Evolutionary conservation across 2,888 invertebrate species (phyloP).

Genomic region (Rhagophthalmus giganteus): DNA sequence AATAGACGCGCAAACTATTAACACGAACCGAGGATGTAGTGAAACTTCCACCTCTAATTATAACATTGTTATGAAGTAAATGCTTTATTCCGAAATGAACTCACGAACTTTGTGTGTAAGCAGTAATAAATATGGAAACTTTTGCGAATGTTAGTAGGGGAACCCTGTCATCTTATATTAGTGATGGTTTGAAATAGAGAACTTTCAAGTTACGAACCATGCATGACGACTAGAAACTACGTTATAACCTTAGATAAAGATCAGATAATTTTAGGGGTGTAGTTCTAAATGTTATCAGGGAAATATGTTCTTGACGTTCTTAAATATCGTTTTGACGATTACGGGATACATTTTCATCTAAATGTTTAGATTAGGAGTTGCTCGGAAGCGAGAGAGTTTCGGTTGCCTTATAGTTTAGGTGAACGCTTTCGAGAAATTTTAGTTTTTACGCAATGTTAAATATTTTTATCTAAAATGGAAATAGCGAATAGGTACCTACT

Average conservation of each 20-base stretch:
- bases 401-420: too few relatives aligned
- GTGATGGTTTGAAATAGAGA: constrained; percentile 5
- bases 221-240: background rate
- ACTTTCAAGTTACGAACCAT: background rate
- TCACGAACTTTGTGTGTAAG: constrained; percentile 15
- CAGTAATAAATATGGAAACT: constrained; percentile 17
- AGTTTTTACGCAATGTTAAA: too few relatives aligned
- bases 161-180: constrained; percentile 6
- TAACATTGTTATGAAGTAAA: constrained; percentile 22
- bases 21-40: constrained; percentile 18
- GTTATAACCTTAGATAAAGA: background rate
- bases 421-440: too few relatives aligned
- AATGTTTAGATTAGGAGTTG: too few relatives aligned
- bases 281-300: background rate
- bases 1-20: constrained; percentile 24
- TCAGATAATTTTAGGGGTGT: background rate
- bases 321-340: too few relatives aligned
- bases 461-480: too few relatives aligned
- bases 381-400: too few relatives aligned
- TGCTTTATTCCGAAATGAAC: constrained; percentile 18
- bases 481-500: too few relatives aligned
- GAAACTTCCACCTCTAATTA: constrained; percentile 24
- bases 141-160: constrained; percentile 1
- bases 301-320: background rate
- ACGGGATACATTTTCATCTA: too few relatives aligned